Conservation (phyloP, 2,113 vertebrate species). For the Plectropomus leopardus region DNA sequence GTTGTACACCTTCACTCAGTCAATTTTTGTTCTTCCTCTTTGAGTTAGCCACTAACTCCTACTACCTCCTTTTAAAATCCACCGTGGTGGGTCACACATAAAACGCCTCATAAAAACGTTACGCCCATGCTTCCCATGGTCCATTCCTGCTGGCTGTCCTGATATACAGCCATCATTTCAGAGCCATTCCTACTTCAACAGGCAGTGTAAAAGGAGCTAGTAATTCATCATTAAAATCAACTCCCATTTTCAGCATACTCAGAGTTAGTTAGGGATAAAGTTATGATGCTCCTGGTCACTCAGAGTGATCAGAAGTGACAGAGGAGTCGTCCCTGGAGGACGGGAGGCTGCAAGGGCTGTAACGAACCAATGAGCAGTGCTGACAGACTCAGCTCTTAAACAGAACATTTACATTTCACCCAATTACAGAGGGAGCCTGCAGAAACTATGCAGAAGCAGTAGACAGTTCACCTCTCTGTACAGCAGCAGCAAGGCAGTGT, state of each 20-base stretch:
- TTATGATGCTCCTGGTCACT: background rate
- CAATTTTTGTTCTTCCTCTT: too few relatives aligned
- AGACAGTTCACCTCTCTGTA: background rate
- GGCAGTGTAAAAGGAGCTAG: too few relatives aligned
- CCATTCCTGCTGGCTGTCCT: too few relatives aligned
- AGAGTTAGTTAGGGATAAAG: background rate
- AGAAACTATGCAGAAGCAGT: background rate
- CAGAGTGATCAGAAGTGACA: too few relatives aligned
- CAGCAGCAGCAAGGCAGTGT: background rate
- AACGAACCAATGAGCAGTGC: conserved; percentile 9
- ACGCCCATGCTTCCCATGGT: too few relatives aligned
- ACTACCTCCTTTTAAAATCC: too few relatives aligned
- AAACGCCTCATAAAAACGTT: too few relatives aligned
- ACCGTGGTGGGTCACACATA: too few relatives aligned
- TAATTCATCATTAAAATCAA: background rate
- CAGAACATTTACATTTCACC: conserved; percentile 1
- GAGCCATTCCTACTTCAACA: too few relatives aligned
- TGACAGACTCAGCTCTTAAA: conserved; percentile 1
- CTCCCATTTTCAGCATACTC: background rate
- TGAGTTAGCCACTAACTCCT: too few relatives aligned
- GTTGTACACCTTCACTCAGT: too few relatives aligned
- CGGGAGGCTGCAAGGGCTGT: background rate
- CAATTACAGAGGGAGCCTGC: conserved; percentile 23
- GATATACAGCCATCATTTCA: too few relatives aligned
- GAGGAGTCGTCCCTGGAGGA: background rate